Base-by-base conservation (phyloP, 2,888 invertebrate genomes). In the Diaprepes abbreviatus region DNA sequence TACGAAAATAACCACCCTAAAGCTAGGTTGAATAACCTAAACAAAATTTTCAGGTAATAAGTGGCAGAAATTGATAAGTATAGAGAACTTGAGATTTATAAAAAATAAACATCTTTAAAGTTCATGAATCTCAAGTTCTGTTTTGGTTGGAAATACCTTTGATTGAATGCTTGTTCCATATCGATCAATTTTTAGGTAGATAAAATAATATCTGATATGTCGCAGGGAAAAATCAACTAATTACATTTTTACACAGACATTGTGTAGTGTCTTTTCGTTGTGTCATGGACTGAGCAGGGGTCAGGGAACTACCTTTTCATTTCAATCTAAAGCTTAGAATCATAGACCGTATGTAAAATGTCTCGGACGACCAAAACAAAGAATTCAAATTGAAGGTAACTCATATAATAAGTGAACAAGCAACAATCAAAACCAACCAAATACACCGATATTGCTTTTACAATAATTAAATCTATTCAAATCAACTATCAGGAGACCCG, bases 401-500 rank as follows among this genome's bases (percentile, higher is more conserved):
- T 5, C n/a, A 21, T n/a, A 21, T 31, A 48, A 24, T 19, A 31
- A 12, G 16, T 31, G 31, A 65, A 45, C 35, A 55, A 65, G 58
- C 58, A 58, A 36, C 58, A 58, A 55, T 14, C 57, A 66, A 58
- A 28, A 38, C 58, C 58, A 58, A 36, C 9, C 35, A 58, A 64
- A 64, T 52, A 64, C 55, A 59, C 40, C 54, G 31, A 50, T 50
- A 50, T 50, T 50, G 48, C 48, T 50, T 28, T 16, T 14, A 24
- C 14, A 50, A 28, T 16, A 16, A 35, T 17, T 16, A 21, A 36
- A 52, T 17, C 38, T 35, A 40, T 36, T 12, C 12, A 40, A 67
- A 67, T 67, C 67, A 67, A 38, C 67, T 67, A 35, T 67, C 62
- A 19, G 60, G 35, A 35, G 52, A 67, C 10, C 43, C 66, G 16